Evolutionary conservation across 2,113 vertebrate species (phyloP), one percentile per base, ranked within the genome.

Genomic region (Callipepla californica): DNA sequence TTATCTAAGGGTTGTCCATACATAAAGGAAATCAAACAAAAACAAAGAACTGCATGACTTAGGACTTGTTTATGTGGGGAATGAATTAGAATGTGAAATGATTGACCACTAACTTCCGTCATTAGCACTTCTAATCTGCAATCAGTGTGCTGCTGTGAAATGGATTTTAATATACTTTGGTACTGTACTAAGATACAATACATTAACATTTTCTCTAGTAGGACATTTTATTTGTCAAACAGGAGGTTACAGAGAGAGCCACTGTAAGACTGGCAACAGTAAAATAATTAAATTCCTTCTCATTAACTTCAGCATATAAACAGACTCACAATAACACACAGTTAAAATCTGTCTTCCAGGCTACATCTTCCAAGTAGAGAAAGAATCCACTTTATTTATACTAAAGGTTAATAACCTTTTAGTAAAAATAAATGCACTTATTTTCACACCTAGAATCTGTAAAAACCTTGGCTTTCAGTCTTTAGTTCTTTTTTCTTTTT

Each of bases 341-440:
- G 74, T 84, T 89, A 93, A 89, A 87, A 92, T 73, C 15, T 87
- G 78, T 85, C 92, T 94, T 79, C 62, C 15, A 80, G 53, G 16
- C 7, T 69, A 21, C 65, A 13, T 62, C 23, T 40, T 62, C 23
- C 40, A 82, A 66, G 21, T 45, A 76, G 63, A 80, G 80, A 30
- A 15, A 61, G 30, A 92, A 93, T 67, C 21, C 22, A 65, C 69
- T 92, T 84, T 89, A 69, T 87, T 87, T 79, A 89, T 47, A 82
- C 30, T 28, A 73, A 93, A 89, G 70, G 48, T 89, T 91, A 91
- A 92, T 82, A 38, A 85, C 66, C 70, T 82, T 84, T 89, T 82
- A 81, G 55, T 67, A 89, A 74, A 13, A 63, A 53, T 53, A 65
- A 51, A 42, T 20, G 58, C 77, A 28, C 18, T 69, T 80, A 55